Evolutionary conservation across 2,113 vertebrate genomes (phyloP).

Genomic region (Columbina picui): DNA sequence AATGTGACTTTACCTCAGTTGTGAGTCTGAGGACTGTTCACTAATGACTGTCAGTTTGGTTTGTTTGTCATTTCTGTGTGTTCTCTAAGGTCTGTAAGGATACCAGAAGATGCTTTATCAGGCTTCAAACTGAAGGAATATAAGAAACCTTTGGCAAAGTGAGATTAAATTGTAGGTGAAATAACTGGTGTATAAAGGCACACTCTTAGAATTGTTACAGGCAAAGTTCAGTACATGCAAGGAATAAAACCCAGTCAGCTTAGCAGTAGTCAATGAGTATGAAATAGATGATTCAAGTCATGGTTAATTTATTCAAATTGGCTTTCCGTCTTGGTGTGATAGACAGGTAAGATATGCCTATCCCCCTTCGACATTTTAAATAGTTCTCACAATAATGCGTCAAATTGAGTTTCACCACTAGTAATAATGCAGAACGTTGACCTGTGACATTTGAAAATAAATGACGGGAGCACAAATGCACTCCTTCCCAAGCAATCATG

Average conservation of each 20-base stretch:
- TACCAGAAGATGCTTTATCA: background rate
- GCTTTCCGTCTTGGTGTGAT: constrained; percentile 28
- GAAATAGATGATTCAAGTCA: constrained; percentile 17
- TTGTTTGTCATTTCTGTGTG: background rate
- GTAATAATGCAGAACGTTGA: constrained; percentile 54
- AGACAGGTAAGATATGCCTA: constrained; percentile 24
- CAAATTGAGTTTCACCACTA: constrained; percentile 28
- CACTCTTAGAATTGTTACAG: background rate
- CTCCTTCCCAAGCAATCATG: background rate
- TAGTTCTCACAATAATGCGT: background rate
- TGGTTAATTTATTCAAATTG: constrained; percentile 60
- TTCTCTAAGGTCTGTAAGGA: background rate
- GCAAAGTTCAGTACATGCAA: constrained; percentile 2
- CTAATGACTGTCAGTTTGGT: background rate
- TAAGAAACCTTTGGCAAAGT: constrained; percentile 6
- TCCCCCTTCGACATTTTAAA: background rate
- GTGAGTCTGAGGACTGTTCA: background rate
- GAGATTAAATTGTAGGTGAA: constrained; percentile 19
- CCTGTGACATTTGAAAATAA: constrained; percentile 58
- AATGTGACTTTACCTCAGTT: background rate
- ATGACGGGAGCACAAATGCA: background rate
- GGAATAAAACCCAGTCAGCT: constrained; percentile 7
- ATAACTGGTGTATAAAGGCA: background rate
- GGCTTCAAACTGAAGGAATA: background rate
- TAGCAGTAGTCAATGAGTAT: background rate